These are phyloP conservation scores for Lysandra coridon DNA, from an alignment of 2,888 invertebrate genomes.

Conservation along the genomic window DNA sequence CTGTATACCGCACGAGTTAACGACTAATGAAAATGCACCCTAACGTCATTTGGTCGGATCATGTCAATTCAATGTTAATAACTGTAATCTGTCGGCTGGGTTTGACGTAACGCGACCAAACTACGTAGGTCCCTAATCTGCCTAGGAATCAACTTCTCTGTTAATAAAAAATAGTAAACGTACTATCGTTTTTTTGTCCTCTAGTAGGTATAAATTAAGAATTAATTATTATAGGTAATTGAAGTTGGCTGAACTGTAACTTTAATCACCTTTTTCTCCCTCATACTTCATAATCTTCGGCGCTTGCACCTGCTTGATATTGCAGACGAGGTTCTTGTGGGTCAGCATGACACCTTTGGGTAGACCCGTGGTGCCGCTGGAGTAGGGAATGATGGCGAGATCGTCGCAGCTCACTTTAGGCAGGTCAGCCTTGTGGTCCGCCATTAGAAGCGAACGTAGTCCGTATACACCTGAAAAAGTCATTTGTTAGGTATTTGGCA, in stretches of 20 bases:
- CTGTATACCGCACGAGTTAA: too few relatives aligned
- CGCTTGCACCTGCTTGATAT: slow-evolving; percentile 71
- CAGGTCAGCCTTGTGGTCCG: slow-evolving; percentile 66
- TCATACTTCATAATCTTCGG: slow-evolving; percentile 69
- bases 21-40: too few relatives aligned
- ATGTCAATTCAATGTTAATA: too few relatives aligned
- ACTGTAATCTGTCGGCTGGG: too few relatives aligned
- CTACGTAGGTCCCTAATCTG: too few relatives aligned
- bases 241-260: background rate
- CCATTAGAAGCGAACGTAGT: slow-evolving; percentile 65
- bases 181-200: too few relatives aligned
- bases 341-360: slow-evolving; percentile 90
- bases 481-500: background rate
- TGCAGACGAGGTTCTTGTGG: slow-evolving; percentile 83
- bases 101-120: too few relatives aligned
- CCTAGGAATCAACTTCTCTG: too few relatives aligned
- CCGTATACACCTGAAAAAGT: slow-evolving; percentile 66
- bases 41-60: too few relatives aligned
- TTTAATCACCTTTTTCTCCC: slow-evolving; percentile 62
- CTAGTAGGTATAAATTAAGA: too few relatives aligned
- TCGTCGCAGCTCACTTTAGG: slow-evolving; percentile 71
- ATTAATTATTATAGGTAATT: too few relatives aligned
- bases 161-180: too few relatives aligned
- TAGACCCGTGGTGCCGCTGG: slow-evolving; percentile 88
- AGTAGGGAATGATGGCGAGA: slow-evolving; percentile 81